phyloP scores from a whole-genome alignment of 1,140 invertebrate species.

The Ridgeia piscesae region DNA sequence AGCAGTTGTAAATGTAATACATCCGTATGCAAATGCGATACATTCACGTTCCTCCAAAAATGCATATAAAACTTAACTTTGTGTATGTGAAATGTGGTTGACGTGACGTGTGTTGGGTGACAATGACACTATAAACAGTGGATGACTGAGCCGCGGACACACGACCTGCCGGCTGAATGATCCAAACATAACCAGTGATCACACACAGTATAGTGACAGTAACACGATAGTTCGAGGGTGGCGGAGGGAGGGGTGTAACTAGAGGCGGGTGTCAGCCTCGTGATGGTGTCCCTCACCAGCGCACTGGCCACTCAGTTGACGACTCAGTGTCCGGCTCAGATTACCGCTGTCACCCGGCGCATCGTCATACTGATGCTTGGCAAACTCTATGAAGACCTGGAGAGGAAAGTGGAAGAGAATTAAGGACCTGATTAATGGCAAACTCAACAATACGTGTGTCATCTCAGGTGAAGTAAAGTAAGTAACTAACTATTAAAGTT shows the following conservation, averaged over 20 bases:
- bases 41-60: too few relatives aligned
- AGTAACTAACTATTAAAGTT: too few relatives aligned
- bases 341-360: not conserved
- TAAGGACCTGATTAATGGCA: not conserved
- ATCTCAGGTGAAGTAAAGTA: too few relatives aligned
- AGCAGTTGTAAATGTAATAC: too few relatives aligned
- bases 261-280: not conserved
- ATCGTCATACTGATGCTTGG: slow-evolving; percentile 71
- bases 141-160: not conserved
- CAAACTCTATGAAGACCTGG: slow-evolving; percentile 83
- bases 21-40: too few relatives aligned
- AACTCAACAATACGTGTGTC: too few relatives aligned
- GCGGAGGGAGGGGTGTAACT: not conserved
- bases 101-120: not conserved
- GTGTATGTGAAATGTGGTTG: not conserved
- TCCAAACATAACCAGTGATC: not conserved
- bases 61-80: too few relatives aligned
- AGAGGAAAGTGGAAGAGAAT: slow-evolving; percentile 59
- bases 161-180: not conserved
- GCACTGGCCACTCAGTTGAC: not conserved
- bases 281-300: not conserved
- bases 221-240: too few relatives aligned
- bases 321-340: not conserved
- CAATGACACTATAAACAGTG: not conserved
- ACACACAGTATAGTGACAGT: not conserved